These are phyloP conservation scores for Myotis yumanensis DNA, from an alignment of 2,113 vertebrate genomes.

Conservation along the genomic window DNA sequence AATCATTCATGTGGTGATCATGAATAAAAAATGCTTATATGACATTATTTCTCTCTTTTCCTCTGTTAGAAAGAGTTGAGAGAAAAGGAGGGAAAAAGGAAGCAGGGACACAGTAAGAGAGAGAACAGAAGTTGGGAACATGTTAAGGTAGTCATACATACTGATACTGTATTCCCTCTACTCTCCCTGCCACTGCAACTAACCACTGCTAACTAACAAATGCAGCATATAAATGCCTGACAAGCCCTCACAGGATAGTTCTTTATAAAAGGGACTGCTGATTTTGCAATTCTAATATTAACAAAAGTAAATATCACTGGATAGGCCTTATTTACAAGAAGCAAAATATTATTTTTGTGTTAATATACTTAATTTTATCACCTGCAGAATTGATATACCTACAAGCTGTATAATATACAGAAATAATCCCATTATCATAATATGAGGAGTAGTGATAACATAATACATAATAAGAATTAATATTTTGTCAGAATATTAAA, in stretches of 20 bases:
- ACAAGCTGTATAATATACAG: not conserved
- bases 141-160: not conserved
- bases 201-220: not conserved
- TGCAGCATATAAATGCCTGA: not conserved
- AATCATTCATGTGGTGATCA: not conserved
- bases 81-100: not conserved
- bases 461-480: not conserved
- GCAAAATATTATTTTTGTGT: not conserved
- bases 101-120: not conserved
- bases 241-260: not conserved
- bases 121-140: not conserved
- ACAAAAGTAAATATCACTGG: not conserved
- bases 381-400: not conserved
- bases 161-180: not conserved
- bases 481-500: not conserved
- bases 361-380: not conserved
- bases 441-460: not conserved
- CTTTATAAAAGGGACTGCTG: not conserved
- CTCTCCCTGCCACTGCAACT: not conserved
- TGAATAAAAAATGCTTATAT: not conserved
- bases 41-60: not conserved
- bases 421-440: not conserved
- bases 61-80: not conserved
- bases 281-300: conserved; percentile 7
- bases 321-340: not conserved